These are phyloP conservation scores for Diorhabda sublineata DNA, from an alignment of 1,140 invertebrate species.

Conservation along the genomic window DNA sequence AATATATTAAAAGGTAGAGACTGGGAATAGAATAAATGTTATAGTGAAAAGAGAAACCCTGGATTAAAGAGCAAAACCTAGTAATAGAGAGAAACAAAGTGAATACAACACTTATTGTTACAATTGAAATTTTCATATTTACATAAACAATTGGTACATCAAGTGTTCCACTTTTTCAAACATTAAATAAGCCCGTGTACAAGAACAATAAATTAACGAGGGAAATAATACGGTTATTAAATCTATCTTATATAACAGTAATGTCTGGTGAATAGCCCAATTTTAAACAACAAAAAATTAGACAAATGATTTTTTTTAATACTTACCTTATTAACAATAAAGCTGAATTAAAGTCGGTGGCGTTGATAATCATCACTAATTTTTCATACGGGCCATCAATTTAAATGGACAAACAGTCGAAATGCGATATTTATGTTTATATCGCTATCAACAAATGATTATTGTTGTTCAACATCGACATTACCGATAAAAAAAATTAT, in stretches of 20 bases:
- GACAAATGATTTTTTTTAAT: not conserved
- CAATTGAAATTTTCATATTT: no score
- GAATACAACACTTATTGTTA: no score
- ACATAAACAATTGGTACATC: no score
- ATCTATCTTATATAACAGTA: not conserved
- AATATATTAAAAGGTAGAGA: no score
- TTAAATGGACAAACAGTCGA: not conserved
- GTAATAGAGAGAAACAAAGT: no score
- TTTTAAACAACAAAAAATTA: conserved; percentile 6
- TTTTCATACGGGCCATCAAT: conserved; percentile 26
- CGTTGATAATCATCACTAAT: conserved; percentile 30
- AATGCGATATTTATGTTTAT: not conserved
- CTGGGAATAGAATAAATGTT: no score
- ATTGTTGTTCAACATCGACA: conserved; percentile 14
- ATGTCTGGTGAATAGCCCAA: not conserved
- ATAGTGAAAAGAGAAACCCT: no score
- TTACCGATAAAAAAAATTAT: conserved; percentile 3
- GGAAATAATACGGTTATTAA: not conserved
- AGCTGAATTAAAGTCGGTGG: conserved; percentile 22
- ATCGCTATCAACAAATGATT: conserved; percentile 1
- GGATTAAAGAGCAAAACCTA: no score
- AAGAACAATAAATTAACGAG: no score
- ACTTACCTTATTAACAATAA: conserved; percentile 19
- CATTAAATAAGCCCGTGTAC: no score
- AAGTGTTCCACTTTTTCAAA: no score